Conservation (phyloP, 1,140 invertebrate genomes). For the Cephus cinctus region DNA sequence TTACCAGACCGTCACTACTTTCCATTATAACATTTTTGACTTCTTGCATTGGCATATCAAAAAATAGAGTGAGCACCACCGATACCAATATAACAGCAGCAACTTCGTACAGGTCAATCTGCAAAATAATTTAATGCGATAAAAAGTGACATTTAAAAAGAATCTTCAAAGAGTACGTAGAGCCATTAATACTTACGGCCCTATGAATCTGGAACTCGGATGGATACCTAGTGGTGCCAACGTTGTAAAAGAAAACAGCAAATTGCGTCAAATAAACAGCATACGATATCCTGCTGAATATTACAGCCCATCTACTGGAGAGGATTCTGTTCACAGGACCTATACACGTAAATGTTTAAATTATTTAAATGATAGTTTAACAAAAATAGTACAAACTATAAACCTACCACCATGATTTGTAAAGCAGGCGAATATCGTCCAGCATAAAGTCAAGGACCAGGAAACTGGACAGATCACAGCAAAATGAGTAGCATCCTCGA, state of each 20-base stretch:
- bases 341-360: slow-evolving; percentile 32
- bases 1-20: slow-evolving; percentile 26
- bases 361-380: background rate
- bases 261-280: slow-evolving; percentile 75
- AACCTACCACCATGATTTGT: slow-evolving; percentile 59
- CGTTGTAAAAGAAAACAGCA: slow-evolving; percentile 64
- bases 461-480: slow-evolving; percentile 65
- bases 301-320: slow-evolving; percentile 62
- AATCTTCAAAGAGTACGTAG: too few relatives aligned
- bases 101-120: slow-evolving; percentile 49
- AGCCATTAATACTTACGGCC: slow-evolving; percentile 56
- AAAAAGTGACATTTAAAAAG: too few relatives aligned
- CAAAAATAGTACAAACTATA: slow-evolving; percentile 4
- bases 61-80: slow-evolving; percentile 51
- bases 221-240: slow-evolving; percentile 58
- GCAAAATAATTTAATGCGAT: slow-evolving; percentile 34
- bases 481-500: slow-evolving; percentile 64
- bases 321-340: slow-evolving; percentile 66
- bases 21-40: slow-evolving; percentile 54
- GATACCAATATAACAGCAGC: slow-evolving; percentile 40
- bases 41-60: slow-evolving; percentile 60
- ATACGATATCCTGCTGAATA: slow-evolving; percentile 73
- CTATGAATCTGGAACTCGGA: slow-evolving; percentile 57
- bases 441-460: slow-evolving; percentile 61
- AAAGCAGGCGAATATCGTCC: slow-evolving; percentile 66